Evolutionary conservation across 2,797 vertebrate species (phyloP), one percentile per base, ranked within the genome.

Genomic region (Lateolabrax maculatus): DNA sequence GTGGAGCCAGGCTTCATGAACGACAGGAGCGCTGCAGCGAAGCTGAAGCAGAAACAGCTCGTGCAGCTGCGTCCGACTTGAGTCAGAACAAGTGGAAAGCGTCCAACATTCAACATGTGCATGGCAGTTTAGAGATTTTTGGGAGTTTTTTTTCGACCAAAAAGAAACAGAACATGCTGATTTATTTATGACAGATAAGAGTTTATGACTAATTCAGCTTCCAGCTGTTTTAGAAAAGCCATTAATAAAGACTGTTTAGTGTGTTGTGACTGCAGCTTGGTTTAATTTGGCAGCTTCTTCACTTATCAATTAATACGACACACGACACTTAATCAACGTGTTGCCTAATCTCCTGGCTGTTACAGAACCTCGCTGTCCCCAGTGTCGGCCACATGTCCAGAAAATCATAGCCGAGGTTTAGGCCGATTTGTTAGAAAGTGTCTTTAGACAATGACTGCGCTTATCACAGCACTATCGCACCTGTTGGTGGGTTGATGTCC

Each of bases 381-480:
- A n/a, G n/a, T n/a, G n/a, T n/a, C n/a, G n/a, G n/a, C n/a, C n/a
- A n/a, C n/a, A n/a, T n/a, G n/a, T 82, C 72, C 78, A 79, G 75
- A 73, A 81, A 87, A 81, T 70, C 48, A 43, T 64, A 39, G 31
- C 4, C 0, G 10, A 46, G 46, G 27, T 87, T 74, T 80, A 85
- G 85, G 75, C 66, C 2, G 37, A 84, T 87, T 79, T 90, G 90
- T 90, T 81, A 16, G 61, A 79, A 82, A 84, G 79, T 23, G 31
- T 61, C n/a, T 9, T 34, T 34, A 34, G 31, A 43, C 6, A 1
- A 37, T 63, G 69, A 75, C 58, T 15, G 53, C 29, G 51, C 39
- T 81, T 88, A 85, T 92, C 73, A 49, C 15, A 9, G 56, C 8
- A 2, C 49, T 62, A 74, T 87, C 85, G 55, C 91, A 91, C 86